These are phyloP conservation scores for Coregonus suidteri DNA, from an alignment of 2,797 vertebrate genomes.

Conservation along the genomic window DNA sequence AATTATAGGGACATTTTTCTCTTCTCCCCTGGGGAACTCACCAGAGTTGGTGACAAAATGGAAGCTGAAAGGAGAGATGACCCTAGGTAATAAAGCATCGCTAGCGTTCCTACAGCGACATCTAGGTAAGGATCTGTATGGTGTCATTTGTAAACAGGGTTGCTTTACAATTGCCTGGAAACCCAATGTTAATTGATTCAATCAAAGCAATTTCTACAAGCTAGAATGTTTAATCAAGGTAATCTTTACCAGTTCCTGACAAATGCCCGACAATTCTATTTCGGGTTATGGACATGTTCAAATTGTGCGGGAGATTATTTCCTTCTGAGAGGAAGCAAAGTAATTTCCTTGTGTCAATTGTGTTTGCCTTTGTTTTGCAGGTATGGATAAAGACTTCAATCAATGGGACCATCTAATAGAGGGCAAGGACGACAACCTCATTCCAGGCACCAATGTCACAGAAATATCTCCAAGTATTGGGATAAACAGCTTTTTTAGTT, in stretches of 20 bases:
- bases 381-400: conserved; percentile 84
- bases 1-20: too few relatives aligned
- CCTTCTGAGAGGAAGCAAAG: neutral
- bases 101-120: conserved; percentile 94
- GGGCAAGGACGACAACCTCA: conserved; percentile 86
- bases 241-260: too few relatives aligned
- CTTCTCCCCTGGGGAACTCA: conserved; percentile 81
- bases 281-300: too few relatives aligned
- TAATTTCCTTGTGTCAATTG: neutral
- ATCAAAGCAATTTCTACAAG: too few relatives aligned
- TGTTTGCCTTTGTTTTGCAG: conserved; percentile 61
- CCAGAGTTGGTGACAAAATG: too few relatives aligned
- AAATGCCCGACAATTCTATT: too few relatives aligned
- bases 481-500: too few relatives aligned
- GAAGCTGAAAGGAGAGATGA: conserved; percentile 89
- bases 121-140: conserved; percentile 73
- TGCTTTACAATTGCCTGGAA: neutral
- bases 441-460: conserved; percentile 83
- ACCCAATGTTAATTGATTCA: too few relatives aligned
- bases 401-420: conserved; percentile 89
- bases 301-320: too few relatives aligned
- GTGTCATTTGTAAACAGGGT: neutral
- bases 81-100: conserved; percentile 88
- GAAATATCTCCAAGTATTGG: neutral
- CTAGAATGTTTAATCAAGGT: too few relatives aligned